phyloP scores from a whole-genome alignment of 23 tunicate species.

The Aplidium turbinatum region DNA sequence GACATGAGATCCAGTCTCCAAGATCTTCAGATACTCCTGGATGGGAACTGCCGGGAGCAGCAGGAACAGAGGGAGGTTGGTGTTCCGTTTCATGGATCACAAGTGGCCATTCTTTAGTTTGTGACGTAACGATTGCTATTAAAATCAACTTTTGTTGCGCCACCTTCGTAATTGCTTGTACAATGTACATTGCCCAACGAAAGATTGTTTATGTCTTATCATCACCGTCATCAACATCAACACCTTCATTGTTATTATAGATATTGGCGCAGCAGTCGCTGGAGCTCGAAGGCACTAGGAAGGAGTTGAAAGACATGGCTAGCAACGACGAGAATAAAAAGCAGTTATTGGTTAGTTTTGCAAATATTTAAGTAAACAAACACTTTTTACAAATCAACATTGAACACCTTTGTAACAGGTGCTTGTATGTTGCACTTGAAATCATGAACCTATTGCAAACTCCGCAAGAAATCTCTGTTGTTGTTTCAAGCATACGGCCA shows the following conservation, averaged over 20 bases:
- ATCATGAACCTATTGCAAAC: too few relatives aligned
- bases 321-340: background rate
- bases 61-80: constrained; percentile 34
- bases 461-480: too few relatives aligned
- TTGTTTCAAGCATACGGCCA: too few relatives aligned
- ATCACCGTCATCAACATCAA: too few relatives aligned
- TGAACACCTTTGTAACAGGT: too few relatives aligned
- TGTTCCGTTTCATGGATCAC: too few relatives aligned
- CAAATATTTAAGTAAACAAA: background rate
- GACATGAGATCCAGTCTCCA: constrained; percentile 16
- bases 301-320: constrained; percentile 9
- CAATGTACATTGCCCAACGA: too few relatives aligned
- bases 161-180: too few relatives aligned
- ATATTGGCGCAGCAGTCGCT: constrained; percentile 18
- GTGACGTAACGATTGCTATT: background rate
- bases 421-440: too few relatives aligned
- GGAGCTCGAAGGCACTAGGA: constrained; percentile 21
- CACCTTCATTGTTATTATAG: background rate
- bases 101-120: too few relatives aligned
- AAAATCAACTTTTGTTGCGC: background rate
- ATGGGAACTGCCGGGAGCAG: constrained; percentile 35
- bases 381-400: background rate
- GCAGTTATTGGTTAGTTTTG: background rate
- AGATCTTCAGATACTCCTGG: constrained; percentile 24
- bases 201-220: too few relatives aligned